phyloP scores from a whole-genome alignment of 2,113 vertebrate species.

The Dissostichus mawsoni region DNA sequence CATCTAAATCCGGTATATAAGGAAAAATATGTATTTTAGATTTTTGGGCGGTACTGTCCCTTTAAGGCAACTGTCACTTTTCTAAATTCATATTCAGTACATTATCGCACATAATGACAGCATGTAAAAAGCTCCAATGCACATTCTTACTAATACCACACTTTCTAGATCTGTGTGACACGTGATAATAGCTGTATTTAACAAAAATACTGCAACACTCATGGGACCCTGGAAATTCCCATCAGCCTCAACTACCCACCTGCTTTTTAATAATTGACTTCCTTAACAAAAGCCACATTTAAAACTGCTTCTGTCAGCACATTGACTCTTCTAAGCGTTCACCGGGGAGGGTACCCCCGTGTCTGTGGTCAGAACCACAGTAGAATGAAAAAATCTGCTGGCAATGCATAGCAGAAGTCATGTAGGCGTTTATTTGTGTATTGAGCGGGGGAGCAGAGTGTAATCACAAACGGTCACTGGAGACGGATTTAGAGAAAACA shows the following conservation, averaged over 20 bases:
- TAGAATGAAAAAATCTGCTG: slow-evolving; percentile 29
- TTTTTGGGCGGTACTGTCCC: not conserved
- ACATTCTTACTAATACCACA: not conserved
- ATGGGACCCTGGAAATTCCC: not conserved
- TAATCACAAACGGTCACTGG: slow-evolving; percentile 46
- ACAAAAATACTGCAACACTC: slow-evolving; percentile 3
- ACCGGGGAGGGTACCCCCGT: slow-evolving; percentile 11
- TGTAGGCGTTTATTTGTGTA: slow-evolving; percentile 62
- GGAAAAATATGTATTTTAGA: too few species aligned
- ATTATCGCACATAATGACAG: slow-evolving; percentile 6
- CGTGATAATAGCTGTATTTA: not conserved
- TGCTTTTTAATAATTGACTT: not conserved
- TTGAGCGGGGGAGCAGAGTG: slow-evolving; percentile 35
- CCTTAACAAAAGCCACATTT: slow-evolving; percentile 1
- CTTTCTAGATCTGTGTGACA: not conserved
- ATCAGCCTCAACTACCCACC: not conserved
- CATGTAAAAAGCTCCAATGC: not conserved
- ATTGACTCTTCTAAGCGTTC: slow-evolving; percentile 21
- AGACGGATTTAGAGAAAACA: slow-evolving; percentile 41
- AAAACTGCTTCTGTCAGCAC: slow-evolving; percentile 25
- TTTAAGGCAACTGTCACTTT: not conserved
- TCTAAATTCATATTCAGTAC: slow-evolving; percentile 3
- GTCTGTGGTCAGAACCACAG: slow-evolving; percentile 22
- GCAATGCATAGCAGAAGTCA: slow-evolving; percentile 41
- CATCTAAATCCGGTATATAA: too few species aligned